These are phyloP conservation scores for Panagrolaimus sp. DNA, from an alignment of 1,140 invertebrate species.

Conservation along the genomic window DNA sequence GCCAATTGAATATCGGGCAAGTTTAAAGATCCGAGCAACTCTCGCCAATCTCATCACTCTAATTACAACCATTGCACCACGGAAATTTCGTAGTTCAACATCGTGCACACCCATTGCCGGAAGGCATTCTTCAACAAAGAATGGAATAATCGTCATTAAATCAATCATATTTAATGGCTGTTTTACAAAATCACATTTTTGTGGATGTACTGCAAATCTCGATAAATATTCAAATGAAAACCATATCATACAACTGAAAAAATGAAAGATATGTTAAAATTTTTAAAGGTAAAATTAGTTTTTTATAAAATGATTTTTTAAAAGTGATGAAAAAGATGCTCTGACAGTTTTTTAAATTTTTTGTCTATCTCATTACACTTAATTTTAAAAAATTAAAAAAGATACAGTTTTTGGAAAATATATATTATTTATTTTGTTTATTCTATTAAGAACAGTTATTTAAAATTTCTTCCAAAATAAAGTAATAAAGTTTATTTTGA, in stretches of 20 bases:
- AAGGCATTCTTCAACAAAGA: slow-evolving; percentile 60
- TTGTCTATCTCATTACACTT: no score
- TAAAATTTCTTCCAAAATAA: not conserved
- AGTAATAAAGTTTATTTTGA: not conserved
- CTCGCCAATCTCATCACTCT: slow-evolving; percentile 98
- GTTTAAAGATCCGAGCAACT: slow-evolving; percentile 93
- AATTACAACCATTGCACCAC: slow-evolving; percentile 80
- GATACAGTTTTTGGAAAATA: slow-evolving; percentile 9
- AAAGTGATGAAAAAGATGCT: slow-evolving; percentile 1
- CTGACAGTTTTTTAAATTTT: not conserved
- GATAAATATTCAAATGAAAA: slow-evolving; percentile 63
- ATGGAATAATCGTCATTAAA: slow-evolving; percentile 63
- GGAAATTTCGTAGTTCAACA: slow-evolving; percentile 59
- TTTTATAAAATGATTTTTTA: no score
- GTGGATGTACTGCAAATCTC: slow-evolving; percentile 61
- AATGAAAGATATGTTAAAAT: no score
- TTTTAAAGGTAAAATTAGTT: no score
- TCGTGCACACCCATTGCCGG: slow-evolving; percentile 60
- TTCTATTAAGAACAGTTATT: not conserved
- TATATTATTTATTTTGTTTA: not conserved
- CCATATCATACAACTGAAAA: slow-evolving; percentile 61
- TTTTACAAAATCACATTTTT: slow-evolving; percentile 62
- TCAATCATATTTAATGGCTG: slow-evolving; percentile 64
- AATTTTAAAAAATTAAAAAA: no score
- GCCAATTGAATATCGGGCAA: slow-evolving; percentile 95